These are phyloP conservation scores for Cylloceria caligata DNA, from an alignment of 2,888 invertebrate genomes.

Conservation along the genomic window DNA sequence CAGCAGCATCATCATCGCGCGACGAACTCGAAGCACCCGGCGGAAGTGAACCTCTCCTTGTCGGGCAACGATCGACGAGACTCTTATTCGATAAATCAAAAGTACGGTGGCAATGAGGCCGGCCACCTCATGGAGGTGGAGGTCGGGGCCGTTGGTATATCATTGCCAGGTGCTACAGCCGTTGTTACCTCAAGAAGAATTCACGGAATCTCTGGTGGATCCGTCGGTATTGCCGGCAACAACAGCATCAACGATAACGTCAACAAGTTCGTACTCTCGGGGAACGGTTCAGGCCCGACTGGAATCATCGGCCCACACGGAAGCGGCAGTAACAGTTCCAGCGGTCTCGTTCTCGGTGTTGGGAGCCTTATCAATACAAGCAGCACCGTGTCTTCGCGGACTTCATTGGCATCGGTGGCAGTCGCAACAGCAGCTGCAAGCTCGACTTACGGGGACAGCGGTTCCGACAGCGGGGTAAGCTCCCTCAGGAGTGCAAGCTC, in stretches of 20 bases:
- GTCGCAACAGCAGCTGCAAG: conserved; percentile 74
- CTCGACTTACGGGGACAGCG: conserved; percentile 86
- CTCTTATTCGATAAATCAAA: conserved; percentile 68
- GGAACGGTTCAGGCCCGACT: conserved; percentile 84
- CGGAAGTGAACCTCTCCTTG: conserved; percentile 48
- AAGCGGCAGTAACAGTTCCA: conserved; percentile 85
- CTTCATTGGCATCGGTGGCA: conserved; percentile 38
- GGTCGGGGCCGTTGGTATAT: conserved; percentile 78
- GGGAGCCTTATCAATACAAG: conserved; percentile 2
- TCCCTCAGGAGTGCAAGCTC: conserved; percentile 90
- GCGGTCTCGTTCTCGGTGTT: conserved; percentile 5
- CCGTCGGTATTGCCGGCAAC: conserved; percentile 76
- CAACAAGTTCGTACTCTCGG: conserved; percentile 82
- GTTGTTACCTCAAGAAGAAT: conserved; percentile 84
- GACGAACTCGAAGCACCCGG: conserved; percentile 64
- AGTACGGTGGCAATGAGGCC: conserved; percentile 80
- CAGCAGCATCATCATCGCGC: conserved; percentile 70
- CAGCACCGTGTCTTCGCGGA: conserved; percentile 19
- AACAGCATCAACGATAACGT: conserved; percentile 73
- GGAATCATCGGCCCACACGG: conserved; percentile 77
- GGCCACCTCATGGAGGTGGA: conserved; percentile 80
- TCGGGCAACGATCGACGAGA: conserved; percentile 70
- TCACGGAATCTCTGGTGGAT: conserved; percentile 83
- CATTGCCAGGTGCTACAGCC: conserved; percentile 43
- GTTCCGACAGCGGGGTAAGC: conserved; percentile 90